Evolutionary conservation across 1,140 invertebrate species (phyloP).

Genomic region (Drosophila hydei): DNA sequence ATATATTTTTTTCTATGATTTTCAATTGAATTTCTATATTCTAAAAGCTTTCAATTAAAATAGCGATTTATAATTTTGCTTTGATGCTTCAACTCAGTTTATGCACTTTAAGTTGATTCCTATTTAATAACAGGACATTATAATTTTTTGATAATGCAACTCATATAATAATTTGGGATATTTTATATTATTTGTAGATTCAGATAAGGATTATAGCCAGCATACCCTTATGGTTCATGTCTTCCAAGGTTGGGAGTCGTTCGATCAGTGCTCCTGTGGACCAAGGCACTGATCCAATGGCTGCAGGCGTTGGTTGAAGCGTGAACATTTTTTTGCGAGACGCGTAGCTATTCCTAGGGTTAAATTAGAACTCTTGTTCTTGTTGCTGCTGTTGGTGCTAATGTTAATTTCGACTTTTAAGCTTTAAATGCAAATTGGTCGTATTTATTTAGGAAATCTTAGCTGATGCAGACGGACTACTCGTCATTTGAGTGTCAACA

Average conservation of each 20-base stretch:
- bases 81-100: no score
- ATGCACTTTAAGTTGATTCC: no score
- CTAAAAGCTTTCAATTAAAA: no score
- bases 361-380: not conserved
- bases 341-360: no score
- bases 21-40: no score
- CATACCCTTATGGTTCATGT: slow-evolving; percentile 82
- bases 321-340: slow-evolving; percentile 82
- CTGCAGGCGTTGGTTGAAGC: slow-evolving; percentile 70
- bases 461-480: not conserved
- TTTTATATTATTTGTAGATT: no score
- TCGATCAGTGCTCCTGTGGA: slow-evolving; percentile 78
- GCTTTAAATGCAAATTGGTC: not conserved
- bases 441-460: not conserved
- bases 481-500: slow-evolving; percentile 3
- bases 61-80: no score
- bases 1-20: no score
- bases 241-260: slow-evolving; percentile 71
- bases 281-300: slow-evolving; percentile 74
- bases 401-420: not conserved
- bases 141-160: no score
- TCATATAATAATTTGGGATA: no score
- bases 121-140: no score
- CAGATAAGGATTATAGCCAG: not conserved
- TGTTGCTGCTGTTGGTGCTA: not conserved